Evolutionary conservation across 92 coral and sea anemone genomes (phyloP).

Genomic region (Montipora capitata): DNA sequence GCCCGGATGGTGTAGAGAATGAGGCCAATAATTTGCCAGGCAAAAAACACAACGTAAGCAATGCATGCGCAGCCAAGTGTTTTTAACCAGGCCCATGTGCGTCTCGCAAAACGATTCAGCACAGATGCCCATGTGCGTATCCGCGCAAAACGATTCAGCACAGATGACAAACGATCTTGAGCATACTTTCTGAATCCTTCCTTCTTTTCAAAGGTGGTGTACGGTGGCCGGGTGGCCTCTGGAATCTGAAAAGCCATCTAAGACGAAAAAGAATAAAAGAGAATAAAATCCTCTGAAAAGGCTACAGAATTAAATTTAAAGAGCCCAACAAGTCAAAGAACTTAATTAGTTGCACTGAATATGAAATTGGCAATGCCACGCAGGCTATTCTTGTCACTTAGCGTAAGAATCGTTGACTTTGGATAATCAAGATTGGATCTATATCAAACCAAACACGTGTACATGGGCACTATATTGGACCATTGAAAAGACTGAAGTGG

Average conservation of each 20-base stretch:
- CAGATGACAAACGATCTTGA: neutral
- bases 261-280: neutral
- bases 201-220: neutral
- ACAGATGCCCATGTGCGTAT: no score
- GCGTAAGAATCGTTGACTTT: no score
- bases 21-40: slow-evolving; percentile 57
- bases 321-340: no score
- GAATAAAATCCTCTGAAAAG: neutral
- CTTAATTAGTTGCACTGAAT: no score
- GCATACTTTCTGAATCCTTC: neutral
- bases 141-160: no score
- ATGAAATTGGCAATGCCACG: no score
- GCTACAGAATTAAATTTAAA: no score
- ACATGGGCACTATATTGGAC: no score
- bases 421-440: no score
- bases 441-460: no score
- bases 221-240: neutral
- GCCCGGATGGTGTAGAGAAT: slow-evolving; percentile 60
- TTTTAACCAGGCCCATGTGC: neutral
- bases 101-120: neutral
- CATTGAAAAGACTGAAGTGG: no score
- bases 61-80: neutral
- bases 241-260: neutral
- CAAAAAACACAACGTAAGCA: slow-evolving; percentile 22
- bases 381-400: no score